Conservation (phyloP, 1,140 invertebrate species). For the Drosophila obscura region DNA sequence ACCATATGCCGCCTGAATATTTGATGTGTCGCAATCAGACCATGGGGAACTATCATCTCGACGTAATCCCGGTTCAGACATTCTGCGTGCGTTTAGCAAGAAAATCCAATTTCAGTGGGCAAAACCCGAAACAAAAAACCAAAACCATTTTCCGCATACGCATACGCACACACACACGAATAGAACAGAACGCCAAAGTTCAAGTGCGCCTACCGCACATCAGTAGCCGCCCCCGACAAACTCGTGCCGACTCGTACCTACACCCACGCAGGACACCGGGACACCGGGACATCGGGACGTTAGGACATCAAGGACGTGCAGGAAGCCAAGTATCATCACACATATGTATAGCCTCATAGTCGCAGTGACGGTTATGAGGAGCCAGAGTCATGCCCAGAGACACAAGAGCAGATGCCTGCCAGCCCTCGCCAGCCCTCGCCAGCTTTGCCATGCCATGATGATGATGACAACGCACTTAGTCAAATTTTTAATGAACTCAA, state of each 20-base stretch:
- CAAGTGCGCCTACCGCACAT: slow-evolving; percentile 42
- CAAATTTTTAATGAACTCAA: slow-evolving; percentile 80
- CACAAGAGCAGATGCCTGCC: slow-evolving; percentile 24
- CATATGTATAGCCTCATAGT: slow-evolving; percentile 8
- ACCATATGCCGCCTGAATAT: slow-evolving; percentile 32
- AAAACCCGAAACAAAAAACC: slow-evolving; percentile 33
- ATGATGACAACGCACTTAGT: slow-evolving; percentile 77
- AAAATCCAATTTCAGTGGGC: slow-evolving; percentile 51
- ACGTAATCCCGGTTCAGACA: slow-evolving; percentile 41
- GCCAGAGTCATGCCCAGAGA: slow-evolving; percentile 24
- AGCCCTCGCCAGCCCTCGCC: no score
- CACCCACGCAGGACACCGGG: slow-evolving; percentile 7
- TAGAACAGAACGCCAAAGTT: slow-evolving; percentile 29
- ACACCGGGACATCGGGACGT: no score
- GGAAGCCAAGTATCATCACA: slow-evolving; percentile 23
- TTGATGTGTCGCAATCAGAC: slow-evolving; percentile 50
- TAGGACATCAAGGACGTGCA: slow-evolving; percentile 43
- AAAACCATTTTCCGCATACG: no score
- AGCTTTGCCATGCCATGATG: slow-evolving; percentile 36
- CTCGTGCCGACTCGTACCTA: slow-evolving; percentile 4
- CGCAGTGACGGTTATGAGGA: slow-evolving; percentile 34
- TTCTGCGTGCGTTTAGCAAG: slow-evolving; percentile 40
- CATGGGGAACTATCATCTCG: slow-evolving; percentile 39
- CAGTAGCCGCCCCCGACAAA: slow-evolving; percentile 13
- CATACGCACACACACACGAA: slow-evolving; percentile 23